Conservation (phyloP, 1,140 invertebrate genomes). For the Zaprionus tsacasi region DNA sequence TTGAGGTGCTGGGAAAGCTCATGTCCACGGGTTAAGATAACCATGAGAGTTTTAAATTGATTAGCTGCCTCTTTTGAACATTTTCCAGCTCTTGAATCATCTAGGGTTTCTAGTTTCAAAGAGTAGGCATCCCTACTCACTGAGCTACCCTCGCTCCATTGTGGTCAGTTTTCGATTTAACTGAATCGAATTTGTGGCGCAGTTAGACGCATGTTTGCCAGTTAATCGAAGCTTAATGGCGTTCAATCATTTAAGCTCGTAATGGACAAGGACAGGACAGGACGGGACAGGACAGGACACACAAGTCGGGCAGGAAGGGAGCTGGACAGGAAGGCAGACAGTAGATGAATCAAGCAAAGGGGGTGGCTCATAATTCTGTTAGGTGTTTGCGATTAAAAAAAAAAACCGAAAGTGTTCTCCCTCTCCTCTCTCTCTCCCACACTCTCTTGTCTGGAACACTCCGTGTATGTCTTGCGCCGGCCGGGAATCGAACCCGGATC, state of each 20-base stretch:
- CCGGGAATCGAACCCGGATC: slow-evolving; percentile 95
- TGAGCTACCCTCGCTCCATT: background rate
- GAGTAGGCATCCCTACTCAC: background rate
- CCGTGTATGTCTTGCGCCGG: slow-evolving; percentile 86
- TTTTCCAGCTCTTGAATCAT: no score
- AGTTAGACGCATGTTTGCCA: slow-evolving; percentile 3
- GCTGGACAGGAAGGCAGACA: background rate
- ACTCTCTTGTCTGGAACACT: no score
- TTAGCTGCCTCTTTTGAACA: no score
- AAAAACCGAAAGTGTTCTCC: background rate
- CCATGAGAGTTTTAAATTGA: no score
- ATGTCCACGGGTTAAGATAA: no score
- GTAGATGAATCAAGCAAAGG: no score
- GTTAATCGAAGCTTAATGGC: background rate
- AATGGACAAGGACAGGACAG: background rate
- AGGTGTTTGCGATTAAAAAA: background rate
- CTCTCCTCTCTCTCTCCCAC: background rate
- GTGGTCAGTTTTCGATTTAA: background rate
- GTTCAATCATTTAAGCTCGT: slow-evolving; percentile 1
- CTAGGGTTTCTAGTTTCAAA: no score
- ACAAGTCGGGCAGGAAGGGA: background rate
- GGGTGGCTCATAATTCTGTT: background rate
- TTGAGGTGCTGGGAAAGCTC: no score
- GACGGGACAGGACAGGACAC: background rate
- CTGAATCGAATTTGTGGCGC: background rate